Base-by-base conservation (phyloP, 2,113 vertebrate genomes). In the Neogobius melanostomus region DNA sequence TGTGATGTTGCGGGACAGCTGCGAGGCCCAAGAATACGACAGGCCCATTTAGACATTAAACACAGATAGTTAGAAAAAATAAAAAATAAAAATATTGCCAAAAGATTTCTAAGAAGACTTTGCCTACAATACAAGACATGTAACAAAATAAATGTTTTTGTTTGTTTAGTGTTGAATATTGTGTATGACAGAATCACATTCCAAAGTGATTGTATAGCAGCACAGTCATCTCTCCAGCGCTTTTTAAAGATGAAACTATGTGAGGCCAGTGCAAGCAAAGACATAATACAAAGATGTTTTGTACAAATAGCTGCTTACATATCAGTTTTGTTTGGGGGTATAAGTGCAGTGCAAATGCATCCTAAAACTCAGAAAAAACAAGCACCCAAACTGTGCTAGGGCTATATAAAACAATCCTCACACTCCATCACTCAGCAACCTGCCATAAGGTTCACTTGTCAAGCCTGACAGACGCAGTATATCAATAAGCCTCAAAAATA, bases 1-100 rank as follows among this genome's bases (percentile, higher is more conserved):
- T 81, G 82, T 93, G 92, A 94, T 84, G 77, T 68, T 46, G 43
- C 0, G 12, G 43, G 85, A 92, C 92, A 94, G 92, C 92, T 94
- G 92, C 89, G 85, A 62, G 43, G 51, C 74, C 84, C 83, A 79
- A 88, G 86, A 92, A 91, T 90, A 93, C 66, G 72, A 86, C 84
- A 62, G 82, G 83, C 69, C 28, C 72, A 71, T 87, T 88, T 85
- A 74, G 87, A 90, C 79, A 72, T 69, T 71, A 70, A 57, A 44
- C 69, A 12, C 11, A 71, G 60, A 42, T 69, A 9, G 10, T 17
- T 73, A 76, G 69, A 71, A 63, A 67, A 72, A 54, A n/a, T n/a
- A 68, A 57, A 61, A 53, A 48, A 56, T 16, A 68, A 36, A 36
- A 21, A 21, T 1, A 21, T 21, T 2, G 28, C 28, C 28, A 2